Conservation (phyloP, 2,888 invertebrate genomes). For the Aphodius sticticus region DNA sequence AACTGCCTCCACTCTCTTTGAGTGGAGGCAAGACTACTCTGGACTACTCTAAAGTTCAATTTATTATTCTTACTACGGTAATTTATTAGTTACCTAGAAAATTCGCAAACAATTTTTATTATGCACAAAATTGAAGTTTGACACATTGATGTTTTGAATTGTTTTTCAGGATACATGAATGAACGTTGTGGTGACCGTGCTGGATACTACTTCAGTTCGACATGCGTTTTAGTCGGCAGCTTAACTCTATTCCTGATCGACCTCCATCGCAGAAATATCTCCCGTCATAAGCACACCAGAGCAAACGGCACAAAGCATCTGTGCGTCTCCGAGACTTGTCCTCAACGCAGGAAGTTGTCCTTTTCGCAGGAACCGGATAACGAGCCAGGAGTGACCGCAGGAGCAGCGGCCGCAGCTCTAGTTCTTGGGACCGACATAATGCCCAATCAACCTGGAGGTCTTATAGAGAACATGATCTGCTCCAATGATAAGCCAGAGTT, state of each 20-base stretch:
- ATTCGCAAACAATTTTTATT: no score
- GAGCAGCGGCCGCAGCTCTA: conserved; percentile 63
- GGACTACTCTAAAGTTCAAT: no score
- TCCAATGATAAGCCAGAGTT: conserved; percentile 73
- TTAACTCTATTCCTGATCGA: conserved; percentile 83
- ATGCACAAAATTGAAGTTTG: no score
- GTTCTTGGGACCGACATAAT: conserved; percentile 64
- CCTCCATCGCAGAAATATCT: conserved; percentile 75
- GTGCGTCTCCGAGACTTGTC: conserved; percentile 66
- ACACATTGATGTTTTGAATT: no score
- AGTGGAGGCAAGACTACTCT: no score
- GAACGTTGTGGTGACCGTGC: conserved; percentile 78
- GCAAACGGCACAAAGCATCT: conserved; percentile 66
- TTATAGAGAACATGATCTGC: conserved; percentile 61
- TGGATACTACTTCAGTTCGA: conserved; percentile 85
- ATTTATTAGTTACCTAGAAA: no score
- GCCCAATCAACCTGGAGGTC: conserved; percentile 56
- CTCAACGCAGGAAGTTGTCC: conserved; percentile 65
- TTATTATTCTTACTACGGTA: no score
- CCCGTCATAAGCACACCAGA: conserved; percentile 73
- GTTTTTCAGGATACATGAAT: conserved; percentile 77
- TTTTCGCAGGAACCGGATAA: conserved; percentile 69
- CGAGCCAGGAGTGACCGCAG: conserved; percentile 61
- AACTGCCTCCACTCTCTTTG: no score
- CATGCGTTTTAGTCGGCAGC: conserved; percentile 79